phyloP scores from a whole-genome alignment of 2,797 vertebrate genomes.

The Anguilla pacifica region DNA sequence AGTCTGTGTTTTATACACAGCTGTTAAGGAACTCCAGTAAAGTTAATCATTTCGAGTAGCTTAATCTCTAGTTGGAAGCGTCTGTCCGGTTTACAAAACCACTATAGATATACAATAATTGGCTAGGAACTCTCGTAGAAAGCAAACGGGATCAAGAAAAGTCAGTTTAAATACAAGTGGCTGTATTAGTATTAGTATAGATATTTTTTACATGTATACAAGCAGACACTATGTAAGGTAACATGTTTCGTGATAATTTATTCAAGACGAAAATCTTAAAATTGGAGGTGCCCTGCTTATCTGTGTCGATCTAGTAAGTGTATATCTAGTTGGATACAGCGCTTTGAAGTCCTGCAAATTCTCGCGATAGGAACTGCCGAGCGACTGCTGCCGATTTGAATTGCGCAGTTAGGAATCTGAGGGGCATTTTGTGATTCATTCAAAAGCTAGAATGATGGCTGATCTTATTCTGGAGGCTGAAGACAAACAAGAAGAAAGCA shows the following conservation, averaged over 20 bases:
- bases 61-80: too few relatives aligned
- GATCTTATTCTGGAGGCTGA: slow-evolving; percentile 47
- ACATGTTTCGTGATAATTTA: too few relatives aligned
- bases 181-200: too few relatives aligned
- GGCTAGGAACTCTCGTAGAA: background rate
- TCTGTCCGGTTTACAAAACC: background rate
- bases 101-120: background rate
- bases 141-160: too few relatives aligned
- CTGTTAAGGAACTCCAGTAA: too few relatives aligned
- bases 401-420: slow-evolving; percentile 61
- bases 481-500: slow-evolving; percentile 41
- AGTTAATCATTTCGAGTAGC: too few relatives aligned
- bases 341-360: background rate
- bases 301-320: background rate
- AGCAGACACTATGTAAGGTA: too few relatives aligned
- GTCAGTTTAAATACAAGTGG: too few relatives aligned
- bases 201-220: too few relatives aligned
- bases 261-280: too few relatives aligned
- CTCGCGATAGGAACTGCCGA: slow-evolving; percentile 48
- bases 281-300: too few relatives aligned
- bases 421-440: slow-evolving; percentile 36
- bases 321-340: background rate
- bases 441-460: slow-evolving; percentile 59
- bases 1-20: too few relatives aligned
- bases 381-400: slow-evolving; percentile 50